Evolutionary conservation across 1,140 invertebrate genomes (phyloP), one percentile per base, ranked within the genome.

Genomic region (Hormaphis cornu): DNA sequence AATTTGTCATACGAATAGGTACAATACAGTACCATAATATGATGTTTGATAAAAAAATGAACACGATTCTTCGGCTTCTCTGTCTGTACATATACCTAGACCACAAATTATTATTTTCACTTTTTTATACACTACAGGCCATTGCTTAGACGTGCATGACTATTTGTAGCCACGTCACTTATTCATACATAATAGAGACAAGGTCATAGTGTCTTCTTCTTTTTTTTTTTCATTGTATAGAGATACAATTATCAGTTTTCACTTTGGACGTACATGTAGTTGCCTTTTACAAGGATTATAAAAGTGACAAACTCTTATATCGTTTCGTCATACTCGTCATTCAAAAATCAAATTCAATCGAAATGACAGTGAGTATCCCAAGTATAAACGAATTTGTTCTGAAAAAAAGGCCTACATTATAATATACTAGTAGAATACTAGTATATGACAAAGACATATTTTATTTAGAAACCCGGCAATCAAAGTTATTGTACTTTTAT

Each of bases 91-190:
- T n/a, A n/a, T 14, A 50, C 52, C 18, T 54, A 54, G 10, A 56
- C n/a, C n/a, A n/a, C n/a, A n/a, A n/a, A n/a, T n/a, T 46, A 63
- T 63, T 63, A 63, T 63, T 63, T 66, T 66, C 30, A 66, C 59
- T 66, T 66, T 63, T 66, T 50, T n/a, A n/a, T n/a, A n/a, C 46
- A 24, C 22, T 48, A 30, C 42, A 66, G 48, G 4, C 8, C 44
- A 66, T 35, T 48, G 42, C 44, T 30, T 28, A 35, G 44, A 66
- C 40, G 42, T 66, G 59, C 42, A 66, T 66, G 59, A 66, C 59
- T 61, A n/a, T n/a, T 20, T 66, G 16, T 48, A n/a, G 59, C 48
- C 33, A 66, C 35, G 44, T 48, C 59, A 48, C 26, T 66, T 48
- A 24, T 37, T 56, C 26, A 46, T 61, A 26, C 18, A 50, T 30